A percentile compares a stretch with the other conserved stretches of the same genome.
These are phyloP conservation scores for Clostera curtula DNA, from an alignment of 2,888 invertebrate species.

Conservation along the genomic window DNA sequence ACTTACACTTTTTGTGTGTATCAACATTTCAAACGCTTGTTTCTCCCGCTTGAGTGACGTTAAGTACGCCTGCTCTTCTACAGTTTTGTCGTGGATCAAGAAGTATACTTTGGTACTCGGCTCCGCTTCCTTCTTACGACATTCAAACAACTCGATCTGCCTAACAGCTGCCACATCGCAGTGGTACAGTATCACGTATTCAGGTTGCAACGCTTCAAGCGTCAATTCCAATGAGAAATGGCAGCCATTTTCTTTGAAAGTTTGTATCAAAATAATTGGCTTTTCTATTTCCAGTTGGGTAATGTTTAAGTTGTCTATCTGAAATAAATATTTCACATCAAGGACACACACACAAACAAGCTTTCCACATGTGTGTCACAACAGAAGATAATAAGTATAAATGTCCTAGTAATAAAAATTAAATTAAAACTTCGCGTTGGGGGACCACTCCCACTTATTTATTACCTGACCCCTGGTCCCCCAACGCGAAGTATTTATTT, in stretches of 20 bases:
- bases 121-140: slow-evolving; percentile 63
- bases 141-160: slow-evolving; percentile 91
- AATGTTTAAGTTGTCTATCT: slow-evolving; percentile 81
- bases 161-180: slow-evolving; percentile 90
- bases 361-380: too few relatives aligned
- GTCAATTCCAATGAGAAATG: slow-evolving; percentile 82
- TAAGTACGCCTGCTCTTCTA: slow-evolving; percentile 97
- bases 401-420: too few relatives aligned
- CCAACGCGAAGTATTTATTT: too few relatives aligned
- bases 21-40: slow-evolving; percentile 93
- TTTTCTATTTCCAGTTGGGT: slow-evolving; percentile 76
- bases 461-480: too few relatives aligned
- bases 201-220: slow-evolving; percentile 81
- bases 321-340: slow-evolving; percentile 33
- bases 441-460: too few relatives aligned
- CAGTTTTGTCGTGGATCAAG: slow-evolving; percentile 91
- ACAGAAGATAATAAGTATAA: too few relatives aligned
- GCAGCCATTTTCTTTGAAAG: slow-evolving; percentile 84
- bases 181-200: slow-evolving; percentile 92
- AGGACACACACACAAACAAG: too few relatives aligned
- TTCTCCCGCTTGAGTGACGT: slow-evolving; percentile 94
- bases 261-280: slow-evolving; percentile 84
- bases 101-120: slow-evolving; percentile 86
- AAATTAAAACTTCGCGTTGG: too few relatives aligned
- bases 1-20: slow-evolving; percentile 92